phyloP scores from a whole-genome alignment of 2,113 vertebrate species.

The Phaethon lepturus region DNA sequence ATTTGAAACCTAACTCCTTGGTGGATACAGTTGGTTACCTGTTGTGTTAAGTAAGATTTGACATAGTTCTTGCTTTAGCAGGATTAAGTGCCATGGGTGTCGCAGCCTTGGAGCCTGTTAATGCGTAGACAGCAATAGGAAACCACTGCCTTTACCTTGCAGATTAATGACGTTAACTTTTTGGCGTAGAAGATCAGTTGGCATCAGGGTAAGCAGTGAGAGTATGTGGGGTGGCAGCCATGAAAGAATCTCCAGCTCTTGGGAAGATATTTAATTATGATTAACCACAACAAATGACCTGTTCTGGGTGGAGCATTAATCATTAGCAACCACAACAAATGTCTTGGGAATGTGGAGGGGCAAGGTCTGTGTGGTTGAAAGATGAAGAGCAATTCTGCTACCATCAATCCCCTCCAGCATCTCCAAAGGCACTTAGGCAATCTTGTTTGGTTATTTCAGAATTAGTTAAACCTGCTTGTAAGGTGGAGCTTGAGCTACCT shows the following conservation, averaged over 20 bases:
- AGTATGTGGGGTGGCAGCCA: constrained; percentile 14
- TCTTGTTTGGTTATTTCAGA: not conserved
- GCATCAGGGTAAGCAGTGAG: not conserved
- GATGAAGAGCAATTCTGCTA: not conserved
- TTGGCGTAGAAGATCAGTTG: not conserved
- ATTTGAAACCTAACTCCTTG: not conserved
- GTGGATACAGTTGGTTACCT: not conserved
- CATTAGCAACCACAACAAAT: constrained; percentile 20
- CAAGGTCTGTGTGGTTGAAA: not conserved
- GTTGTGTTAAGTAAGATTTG: not conserved
- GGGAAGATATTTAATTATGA: constrained; percentile 38
- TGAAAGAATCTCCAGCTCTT: constrained; percentile 45
- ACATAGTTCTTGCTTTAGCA: not conserved
- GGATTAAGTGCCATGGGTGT: not conserved
- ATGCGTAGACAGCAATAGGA: not conserved
- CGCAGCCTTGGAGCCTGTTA: not conserved
- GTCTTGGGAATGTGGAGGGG: constrained; percentile 35
- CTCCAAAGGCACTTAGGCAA: not conserved
- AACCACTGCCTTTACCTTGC: not conserved
- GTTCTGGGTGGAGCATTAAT: constrained; percentile 29
- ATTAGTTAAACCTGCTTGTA: not conserved
- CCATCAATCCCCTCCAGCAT: not conserved
- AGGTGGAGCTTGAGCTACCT: not conserved
- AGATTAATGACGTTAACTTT: not conserved
- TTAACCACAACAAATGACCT: constrained; percentile 56